Base-by-base conservation (phyloP, 2,797 vertebrate species). In the Onychomys leucogaster region DNA sequence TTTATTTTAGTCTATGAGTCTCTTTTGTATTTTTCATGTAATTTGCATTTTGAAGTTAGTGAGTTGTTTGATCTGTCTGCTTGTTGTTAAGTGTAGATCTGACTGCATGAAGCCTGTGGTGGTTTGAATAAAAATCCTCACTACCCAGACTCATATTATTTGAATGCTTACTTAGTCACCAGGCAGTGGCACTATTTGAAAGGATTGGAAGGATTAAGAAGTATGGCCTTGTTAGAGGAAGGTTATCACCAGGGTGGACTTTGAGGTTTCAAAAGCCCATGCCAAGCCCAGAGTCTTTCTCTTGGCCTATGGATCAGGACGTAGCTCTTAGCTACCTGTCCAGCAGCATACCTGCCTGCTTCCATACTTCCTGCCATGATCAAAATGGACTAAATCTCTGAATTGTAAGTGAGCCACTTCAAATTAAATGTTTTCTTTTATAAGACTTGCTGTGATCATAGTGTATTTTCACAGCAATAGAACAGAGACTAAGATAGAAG, bases 21-120 rank as follows among this genome's bases (percentile, higher is more conserved):
- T 71, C 23, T 76, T 86, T 8, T 27, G 0, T 71, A 69, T 43
- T 89, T 76, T 78, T 34, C 65, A 91, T 69, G 3, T 63, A 37
- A 59, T 83, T 91, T 94, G 17, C n/a, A 37, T 71, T 87, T 96
- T 81, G 25, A 82, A 86, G 83, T 85, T 57, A 93, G 27, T 25
- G 43, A 61, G 37, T 55, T 88, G 10, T 65, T 85, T 87, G 37
- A 84, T 11, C 34, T 83, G 27, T 37, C 52, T 65, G 59, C 19
- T 61, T 89, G 4, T 84, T 52, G 89, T 12, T 73, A 41, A 49
- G 27, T 89, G 29, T 71, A 4, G 49, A 49, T 92, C 85, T 89
- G 91, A 78, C 77, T 69, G 43, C 69, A 55, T 63, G 29, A 19
- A 41, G n/a, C 21, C 49, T 89, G 21, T 84, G 41, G 41, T 61